Evolutionary conservation across 1,140 invertebrate species (phyloP).

Genomic region (Venturia canescens): DNA sequence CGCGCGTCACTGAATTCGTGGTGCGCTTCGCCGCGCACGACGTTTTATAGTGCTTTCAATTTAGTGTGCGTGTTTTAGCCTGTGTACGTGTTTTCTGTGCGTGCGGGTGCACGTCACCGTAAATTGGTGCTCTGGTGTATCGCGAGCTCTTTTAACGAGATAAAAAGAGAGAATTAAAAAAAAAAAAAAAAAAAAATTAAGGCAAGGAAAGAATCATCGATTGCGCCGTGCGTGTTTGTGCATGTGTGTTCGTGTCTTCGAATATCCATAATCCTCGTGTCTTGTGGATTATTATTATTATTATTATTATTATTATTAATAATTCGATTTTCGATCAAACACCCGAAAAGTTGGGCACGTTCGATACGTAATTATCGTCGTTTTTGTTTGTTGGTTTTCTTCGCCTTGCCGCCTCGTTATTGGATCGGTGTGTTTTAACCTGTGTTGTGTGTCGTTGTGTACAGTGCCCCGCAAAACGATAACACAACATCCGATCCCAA

Average conservation of each 20-base stretch:
- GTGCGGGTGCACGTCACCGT: background rate
- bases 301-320: background rate
- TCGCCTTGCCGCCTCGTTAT: background rate
- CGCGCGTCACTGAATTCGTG: constrained; percentile 1
- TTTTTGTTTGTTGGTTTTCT: constrained; percentile 2
- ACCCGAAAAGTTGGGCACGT: constrained; percentile 14
- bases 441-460: constrained; percentile 77
- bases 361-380: constrained; percentile 5
- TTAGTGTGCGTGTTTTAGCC: constrained; percentile 28
- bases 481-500: constrained; percentile 81
- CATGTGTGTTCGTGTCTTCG: constrained; percentile 20
- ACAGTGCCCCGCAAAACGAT: constrained; percentile 77
- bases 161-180: constrained; percentile 23
- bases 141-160: too few species aligned
- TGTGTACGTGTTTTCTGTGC: background rate
- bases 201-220: constrained; percentile 22
- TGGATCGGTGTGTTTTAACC: background rate
- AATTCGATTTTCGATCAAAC: constrained; percentile 32
- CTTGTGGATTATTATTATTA: too few species aligned
- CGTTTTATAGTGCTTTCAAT: constrained; percentile 27
- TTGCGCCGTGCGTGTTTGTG: constrained; percentile 8
- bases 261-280: too few species aligned
- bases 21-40: constrained; percentile 11
- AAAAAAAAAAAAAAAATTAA: constrained; percentile 37
- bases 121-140: background rate